A percentile compares a stretch with the other conserved stretches of the same genome.
Conservation (phyloP, 2,113 vertebrate genomes). For the Talpa occidentalis region DNA sequence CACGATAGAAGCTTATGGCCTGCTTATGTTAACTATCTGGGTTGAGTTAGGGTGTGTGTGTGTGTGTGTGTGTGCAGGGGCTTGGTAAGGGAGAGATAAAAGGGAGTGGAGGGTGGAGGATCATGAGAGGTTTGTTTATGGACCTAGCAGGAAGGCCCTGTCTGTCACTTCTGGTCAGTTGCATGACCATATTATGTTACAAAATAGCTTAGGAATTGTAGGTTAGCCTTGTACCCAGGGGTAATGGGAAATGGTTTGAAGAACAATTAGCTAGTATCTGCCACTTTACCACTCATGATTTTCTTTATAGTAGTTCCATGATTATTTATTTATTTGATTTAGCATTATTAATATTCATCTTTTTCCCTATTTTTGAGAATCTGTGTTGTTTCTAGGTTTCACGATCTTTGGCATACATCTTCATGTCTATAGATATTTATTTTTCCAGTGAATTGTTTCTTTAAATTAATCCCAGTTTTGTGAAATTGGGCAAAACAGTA, state of each 20-base stretch:
- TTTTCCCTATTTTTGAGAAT: neutral
- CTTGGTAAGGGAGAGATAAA: neutral
- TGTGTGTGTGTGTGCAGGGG: too few species aligned
- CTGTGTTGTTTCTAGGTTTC: neutral
- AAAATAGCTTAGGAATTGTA: neutral
- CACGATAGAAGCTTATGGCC: neutral
- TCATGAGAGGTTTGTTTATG: neutral
- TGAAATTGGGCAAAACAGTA: neutral
- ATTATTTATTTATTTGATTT: neutral
- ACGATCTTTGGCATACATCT: neutral
- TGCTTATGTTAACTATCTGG: neutral
- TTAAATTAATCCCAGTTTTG: neutral
- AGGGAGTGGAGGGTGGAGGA: neutral
- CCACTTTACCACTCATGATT: neutral
- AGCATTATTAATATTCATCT: neutral
- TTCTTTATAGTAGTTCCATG: neutral
- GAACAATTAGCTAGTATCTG: neutral
- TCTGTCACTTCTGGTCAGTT: neutral
- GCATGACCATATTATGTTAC: neutral
- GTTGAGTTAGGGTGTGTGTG: neutral
- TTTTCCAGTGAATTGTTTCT: conserved; percentile 9
- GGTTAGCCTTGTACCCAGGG: neutral
- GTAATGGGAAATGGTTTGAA: neutral
- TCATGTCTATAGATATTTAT: neutral
- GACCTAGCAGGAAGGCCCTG: neutral